Percentiles rank a stretch among this genome's conserved stretches.
These are phyloP conservation scores for Homarus gammarus DNA, from an alignment of 2,888 invertebrate species.

Conservation along the genomic window DNA sequence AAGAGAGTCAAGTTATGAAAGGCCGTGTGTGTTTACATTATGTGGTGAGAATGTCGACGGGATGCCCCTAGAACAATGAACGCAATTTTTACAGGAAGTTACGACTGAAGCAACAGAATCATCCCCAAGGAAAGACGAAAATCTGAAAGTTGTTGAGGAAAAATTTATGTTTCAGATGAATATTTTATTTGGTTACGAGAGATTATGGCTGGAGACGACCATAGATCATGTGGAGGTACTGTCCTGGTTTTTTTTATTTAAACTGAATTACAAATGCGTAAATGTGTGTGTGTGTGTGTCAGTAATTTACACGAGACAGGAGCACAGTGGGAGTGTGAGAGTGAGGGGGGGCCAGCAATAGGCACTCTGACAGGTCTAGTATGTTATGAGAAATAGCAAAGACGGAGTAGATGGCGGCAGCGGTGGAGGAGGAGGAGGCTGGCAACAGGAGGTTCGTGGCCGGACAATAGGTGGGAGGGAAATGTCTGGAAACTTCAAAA, in stretches of 20 bases:
- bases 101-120: background rate
- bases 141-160: slow-evolving; percentile 11
- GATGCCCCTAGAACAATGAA: slow-evolving; percentile 30
- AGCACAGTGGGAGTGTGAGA: too few relatives aligned
- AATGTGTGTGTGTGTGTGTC: too few relatives aligned
- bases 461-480: slow-evolving; percentile 6
- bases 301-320: too few relatives aligned
- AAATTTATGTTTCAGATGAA: slow-evolving; percentile 49
- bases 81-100: slow-evolving; percentile 37
- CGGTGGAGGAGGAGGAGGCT: slow-evolving; percentile 7
- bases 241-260: too few relatives aligned
- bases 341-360: too few relatives aligned
- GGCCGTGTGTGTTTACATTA: slow-evolving; percentile 55
- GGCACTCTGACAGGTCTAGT: slow-evolving; percentile 10
- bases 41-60: slow-evolving; percentile 37
- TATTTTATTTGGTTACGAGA: too few relatives aligned
- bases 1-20: slow-evolving; percentile 63
- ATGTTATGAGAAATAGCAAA: too few relatives aligned
- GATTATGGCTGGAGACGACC: too few relatives aligned
- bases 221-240: too few relatives aligned
- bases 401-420: slow-evolving; percentile 5
- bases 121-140: background rate
- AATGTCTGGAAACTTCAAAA: too few relatives aligned
- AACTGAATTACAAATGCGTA: too few relatives aligned
- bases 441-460: background rate